These are phyloP conservation scores for Ammodramus savannarum DNA, from an alignment of 2,113 vertebrate genomes.

Conservation along the genomic window DNA sequence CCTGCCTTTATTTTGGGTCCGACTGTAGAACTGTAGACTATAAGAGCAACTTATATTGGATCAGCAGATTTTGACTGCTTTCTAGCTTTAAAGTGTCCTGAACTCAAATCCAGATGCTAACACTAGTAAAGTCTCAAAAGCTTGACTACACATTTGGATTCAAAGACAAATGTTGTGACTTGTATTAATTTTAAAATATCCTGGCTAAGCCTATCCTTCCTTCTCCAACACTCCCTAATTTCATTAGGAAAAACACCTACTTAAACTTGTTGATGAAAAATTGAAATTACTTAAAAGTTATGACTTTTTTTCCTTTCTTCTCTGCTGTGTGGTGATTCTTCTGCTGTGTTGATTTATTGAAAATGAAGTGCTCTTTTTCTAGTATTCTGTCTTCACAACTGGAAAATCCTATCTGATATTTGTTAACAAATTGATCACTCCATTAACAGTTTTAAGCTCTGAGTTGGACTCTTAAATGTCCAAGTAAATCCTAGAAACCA, in stretches of 20 bases:
- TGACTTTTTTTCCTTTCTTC: neutral
- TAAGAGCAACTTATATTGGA: neutral
- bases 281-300: neutral
- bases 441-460: neutral
- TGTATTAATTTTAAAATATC: neutral
- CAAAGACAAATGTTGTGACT: neutral
- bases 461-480: neutral
- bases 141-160: neutral
- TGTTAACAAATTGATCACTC: neutral
- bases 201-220: neutral
- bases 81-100: neutral
- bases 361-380: neutral
- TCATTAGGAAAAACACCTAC: neutral
- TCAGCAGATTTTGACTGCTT: neutral
- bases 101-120: neutral
- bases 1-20: neutral
- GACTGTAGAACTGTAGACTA: fast-evolving
- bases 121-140: neutral
- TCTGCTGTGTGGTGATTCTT: neutral
- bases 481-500: neutral
- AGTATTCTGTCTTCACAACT: neutral
- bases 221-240: neutral
- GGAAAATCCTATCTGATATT: neutral
- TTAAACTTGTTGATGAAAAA: neutral
- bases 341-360: neutral